Percentiles rank a stretch among this genome's conserved stretches.
phyloP scores from a whole-genome alignment of 2,888 invertebrate species.

The Stenchaetothrips biformis region DNA sequence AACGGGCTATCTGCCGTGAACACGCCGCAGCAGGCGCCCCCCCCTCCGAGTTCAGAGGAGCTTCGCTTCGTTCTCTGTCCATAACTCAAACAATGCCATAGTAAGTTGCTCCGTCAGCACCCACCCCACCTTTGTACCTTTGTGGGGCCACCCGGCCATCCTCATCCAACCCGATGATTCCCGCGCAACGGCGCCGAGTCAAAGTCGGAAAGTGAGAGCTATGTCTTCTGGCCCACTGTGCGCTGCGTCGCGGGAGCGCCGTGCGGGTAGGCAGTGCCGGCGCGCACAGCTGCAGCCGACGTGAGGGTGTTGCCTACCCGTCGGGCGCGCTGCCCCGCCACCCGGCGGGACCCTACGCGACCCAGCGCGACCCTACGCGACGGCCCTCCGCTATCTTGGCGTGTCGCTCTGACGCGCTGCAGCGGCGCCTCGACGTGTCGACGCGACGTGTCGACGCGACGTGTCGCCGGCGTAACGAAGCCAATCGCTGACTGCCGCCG shows the following conservation, averaged over 20 bases:
- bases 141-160: too few relatives aligned
- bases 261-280: not conserved
- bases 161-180: too few relatives aligned
- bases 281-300: not conserved
- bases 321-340: not conserved
- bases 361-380: too few relatives aligned
- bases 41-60: not conserved
- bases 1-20: slow-evolving; percentile 7
- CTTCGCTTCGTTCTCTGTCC: not conserved
- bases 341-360: not conserved
- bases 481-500: slow-evolving; percentile 4
- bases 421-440: not conserved
- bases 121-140: not conserved
- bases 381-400: too few relatives aligned
- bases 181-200: too few relatives aligned
- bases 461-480: not conserved
- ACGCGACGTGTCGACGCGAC: not conserved
- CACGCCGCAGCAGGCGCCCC: slow-evolving; percentile 4
- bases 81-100: slow-evolving; percentile 1
- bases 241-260: too few relatives aligned
- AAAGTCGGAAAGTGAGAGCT: too few relatives aligned
- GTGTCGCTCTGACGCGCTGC: too few relatives aligned
- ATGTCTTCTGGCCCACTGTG: too few relatives aligned
- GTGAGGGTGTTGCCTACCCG: not conserved
- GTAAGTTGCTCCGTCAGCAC: slow-evolving; percentile 1